A percentile compares a stretch with the other conserved stretches of the same genome.
phyloP scores from a whole-genome alignment of 1,140 invertebrate species.

The Magallana gigas region DNA sequence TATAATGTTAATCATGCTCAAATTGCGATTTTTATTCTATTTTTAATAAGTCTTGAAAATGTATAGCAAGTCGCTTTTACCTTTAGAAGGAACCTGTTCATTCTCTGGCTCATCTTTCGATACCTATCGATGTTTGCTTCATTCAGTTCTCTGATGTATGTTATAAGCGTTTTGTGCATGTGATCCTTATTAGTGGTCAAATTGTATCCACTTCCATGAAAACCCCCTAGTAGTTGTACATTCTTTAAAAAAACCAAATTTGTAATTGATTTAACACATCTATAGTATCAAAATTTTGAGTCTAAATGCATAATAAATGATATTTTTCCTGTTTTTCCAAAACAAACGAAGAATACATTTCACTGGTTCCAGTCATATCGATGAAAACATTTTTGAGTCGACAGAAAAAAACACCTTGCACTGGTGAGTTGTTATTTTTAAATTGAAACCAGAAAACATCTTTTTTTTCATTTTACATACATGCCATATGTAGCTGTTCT shows the following conservation, averaged over 20 bases:
- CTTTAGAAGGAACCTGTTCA: constrained; percentile 4
- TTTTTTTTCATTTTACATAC: background rate
- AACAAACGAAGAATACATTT: no score
- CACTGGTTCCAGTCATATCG: no score
- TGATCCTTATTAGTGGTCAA: background rate
- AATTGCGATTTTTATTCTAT: no score
- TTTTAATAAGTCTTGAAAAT: no score
- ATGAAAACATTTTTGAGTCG: no score
- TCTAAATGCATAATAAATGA: no score
- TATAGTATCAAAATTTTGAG: no score
- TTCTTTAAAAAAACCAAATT: background rate
- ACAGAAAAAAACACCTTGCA: no score
- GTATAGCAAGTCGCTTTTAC: background rate
- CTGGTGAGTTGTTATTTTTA: no score
- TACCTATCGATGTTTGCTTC: background rate
- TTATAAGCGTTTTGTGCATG: background rate
- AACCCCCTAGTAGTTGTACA: background rate
- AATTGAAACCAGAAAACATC: no score
- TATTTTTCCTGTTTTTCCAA: no score
- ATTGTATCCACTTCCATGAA: background rate
- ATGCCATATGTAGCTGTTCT: background rate
- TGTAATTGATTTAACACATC: background rate
- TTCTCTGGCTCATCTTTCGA: background rate
- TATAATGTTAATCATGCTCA: no score
- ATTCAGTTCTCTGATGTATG: constrained; percentile 8